Evolutionary conservation across 2,113 vertebrate species (phyloP).

Genomic region (Felis catus): F.catus_Fca126_mat1.0 CM031416.1:134736501-134737000

Average conservation of each 20-base stretch:
- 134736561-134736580: not conserved
- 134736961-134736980: conserved; percentile 18
- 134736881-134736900: not conserved
- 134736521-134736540: not conserved
- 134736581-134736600: not conserved
- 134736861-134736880: not conserved
- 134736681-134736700: not conserved
- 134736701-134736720: not conserved
- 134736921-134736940: conserved; percentile 25
- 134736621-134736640: not conserved
- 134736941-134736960: not conserved
- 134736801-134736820: not conserved
- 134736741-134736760: not conserved
- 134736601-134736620: not conserved
- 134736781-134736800: not conserved
- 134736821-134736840: not conserved
- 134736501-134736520: not conserved
- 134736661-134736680: not conserved
- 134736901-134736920: conserved; percentile 2
- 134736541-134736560: not conserved
- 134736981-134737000: not conserved
- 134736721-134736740: not conserved
- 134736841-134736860: not conserved
- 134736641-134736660: not conserved
- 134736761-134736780: not conserved